Evolutionary conservation across 2,113 vertebrate species (phyloP), one percentile per base, ranked within the genome.

Genomic region (Morone chrysops): DNA sequence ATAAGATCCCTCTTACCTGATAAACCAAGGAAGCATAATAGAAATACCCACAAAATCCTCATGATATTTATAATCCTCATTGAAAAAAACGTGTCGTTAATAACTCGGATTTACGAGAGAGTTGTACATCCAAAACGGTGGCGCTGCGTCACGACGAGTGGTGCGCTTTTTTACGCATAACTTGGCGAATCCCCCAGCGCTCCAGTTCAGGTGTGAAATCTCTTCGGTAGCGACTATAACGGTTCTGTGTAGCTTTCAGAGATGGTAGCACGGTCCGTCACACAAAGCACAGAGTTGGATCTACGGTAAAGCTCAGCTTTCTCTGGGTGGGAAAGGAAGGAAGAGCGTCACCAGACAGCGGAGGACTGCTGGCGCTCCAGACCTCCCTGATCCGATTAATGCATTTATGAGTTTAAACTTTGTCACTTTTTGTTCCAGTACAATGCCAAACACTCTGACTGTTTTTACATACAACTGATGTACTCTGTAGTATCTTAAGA

Each of bases 301-400:
- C 71, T 61, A 54, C 25, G 48, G 83, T 75, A 71, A 84, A 76
- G n/a, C 82, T 80, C 73, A n/a, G 79, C 86, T 87, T 86, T 83
- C 83, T 90, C 88, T 89, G 94, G 94, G 94, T 93, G 94, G 95
- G 94, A 94, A 87, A 94, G 95, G 95, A 95, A 96, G 95, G 95
- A 96, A 95, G 92, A 94, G 92, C 95, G 94, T 95, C 94, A 93
- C 78, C 75, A 91, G 84, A 88, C 88, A 90, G 81, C 86, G 86
- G 87, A 90, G 88, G 81, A 76, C 72, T 78, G 76, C 75, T 92
- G 91, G 92, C 91, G 91, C 94, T 84, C 82, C 86, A 78, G 61
- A 87, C 69, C 90, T 83, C 85, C 90, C 70, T 40, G 69, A 67
- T 66, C 38, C 43, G 50, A 85, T 65, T 65, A 40, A 83, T 85